Base-by-base conservation (phyloP, 2,888 invertebrate species). In the Ornithoptera priamus region DNA sequence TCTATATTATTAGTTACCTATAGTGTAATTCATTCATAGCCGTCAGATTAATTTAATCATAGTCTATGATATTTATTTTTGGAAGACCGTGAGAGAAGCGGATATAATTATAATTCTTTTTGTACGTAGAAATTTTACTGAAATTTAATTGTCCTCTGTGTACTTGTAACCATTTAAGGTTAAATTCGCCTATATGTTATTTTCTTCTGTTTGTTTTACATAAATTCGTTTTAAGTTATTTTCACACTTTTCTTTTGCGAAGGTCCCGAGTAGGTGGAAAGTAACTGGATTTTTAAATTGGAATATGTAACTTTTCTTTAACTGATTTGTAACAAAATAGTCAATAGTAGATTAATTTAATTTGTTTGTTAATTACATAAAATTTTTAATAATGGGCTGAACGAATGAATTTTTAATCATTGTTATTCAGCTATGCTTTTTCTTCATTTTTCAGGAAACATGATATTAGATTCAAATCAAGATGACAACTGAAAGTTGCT, bases 401-500 rank as follows among this genome's bases (percentile, higher is more conserved):
- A 22, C 8, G 10, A 50, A 4, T 15, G 18, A 50, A 50, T 12
- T 50, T 17, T 50, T 50, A 15, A 18, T 50, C 15, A 5, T 50
- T 50, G 18, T 20, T 10, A 57, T 57, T 57, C 1, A 20, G 20
- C 5, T 50, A 30, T 60, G 10, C 24, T 24, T 3, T n/a, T 30
- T 53, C 42, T 62, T 10, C 18, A 56, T 64, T 70, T 76, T 78
- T 72, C 72, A 77, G 77, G 70, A 78, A 89, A 76, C 80, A 90
- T 90, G 89, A 81, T 89, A 83, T 78, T 81, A 80, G 74, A 77
- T 74, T 75, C 77, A 67, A 78, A 78, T 72, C 83, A 91, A 86
- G 79, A 94, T 94, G 94, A 88, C 94, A 74, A 83, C 88, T 75
- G 94, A 94, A 85, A 94, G 94, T 77, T 89, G 94, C 81, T 93